A percentile compares a stretch with the other conserved stretches of the same genome.
Evolutionary conservation across 2,888 invertebrate genomes (phyloP).

Genomic region (Eulithis testata): DNA sequence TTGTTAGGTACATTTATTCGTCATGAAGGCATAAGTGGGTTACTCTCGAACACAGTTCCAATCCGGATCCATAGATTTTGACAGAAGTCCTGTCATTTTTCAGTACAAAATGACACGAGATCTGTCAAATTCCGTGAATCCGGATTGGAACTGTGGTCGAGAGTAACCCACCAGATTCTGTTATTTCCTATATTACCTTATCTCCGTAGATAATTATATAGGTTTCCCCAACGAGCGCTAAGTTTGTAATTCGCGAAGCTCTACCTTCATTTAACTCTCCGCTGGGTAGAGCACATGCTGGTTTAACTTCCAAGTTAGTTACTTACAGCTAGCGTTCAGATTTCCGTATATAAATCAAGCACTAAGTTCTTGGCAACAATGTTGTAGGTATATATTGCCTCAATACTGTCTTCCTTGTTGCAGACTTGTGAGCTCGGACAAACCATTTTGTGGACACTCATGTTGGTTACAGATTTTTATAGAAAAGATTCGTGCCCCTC

Average conservation of each 20-base stretch:
- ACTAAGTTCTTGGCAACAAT: constrained; percentile 22
- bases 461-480: too few relatives aligned
- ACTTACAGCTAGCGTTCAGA: constrained; percentile 22
- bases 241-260: constrained; percentile 20
- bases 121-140: too few relatives aligned
- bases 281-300: constrained; percentile 12
- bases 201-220: background rate
- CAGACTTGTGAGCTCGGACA: constrained; percentile 11
- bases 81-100: too few relatives aligned
- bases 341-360: constrained; percentile 28
- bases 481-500: too few relatives aligned
- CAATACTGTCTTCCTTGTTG: constrained; percentile 26
- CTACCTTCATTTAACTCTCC: constrained; percentile 18
- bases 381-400: constrained; percentile 23
- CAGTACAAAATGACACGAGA: too few relatives aligned
- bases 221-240: constrained; percentile 7
- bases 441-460: constrained; percentile 6
- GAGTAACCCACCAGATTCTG: too few relatives aligned
- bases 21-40: too few relatives aligned
- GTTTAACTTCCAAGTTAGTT: constrained; percentile 28
- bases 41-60: too few relatives aligned
- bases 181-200: too few relatives aligned
- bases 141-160: too few relatives aligned
- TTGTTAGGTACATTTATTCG: too few relatives aligned
- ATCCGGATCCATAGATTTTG: too few relatives aligned